A percentile compares a stretch with the other conserved stretches of the same genome.
These are phyloP conservation scores for Platycheirus albimanus DNA, from an alignment of 2,888 invertebrate genomes.

Conservation along the genomic window DNA sequence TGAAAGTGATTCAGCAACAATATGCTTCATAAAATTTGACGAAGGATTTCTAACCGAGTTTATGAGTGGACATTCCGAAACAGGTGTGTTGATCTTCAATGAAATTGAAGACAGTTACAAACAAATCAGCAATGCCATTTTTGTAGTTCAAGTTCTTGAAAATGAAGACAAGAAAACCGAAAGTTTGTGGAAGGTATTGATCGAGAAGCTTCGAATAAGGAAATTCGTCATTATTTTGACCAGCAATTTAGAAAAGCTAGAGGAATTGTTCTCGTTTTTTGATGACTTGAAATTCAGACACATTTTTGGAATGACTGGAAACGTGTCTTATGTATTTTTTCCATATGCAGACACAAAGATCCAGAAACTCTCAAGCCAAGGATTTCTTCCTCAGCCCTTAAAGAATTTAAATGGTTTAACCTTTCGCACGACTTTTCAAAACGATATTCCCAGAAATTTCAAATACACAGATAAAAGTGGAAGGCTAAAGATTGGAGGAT, in stretches of 20 bases:
- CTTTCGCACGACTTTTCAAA: not conserved
- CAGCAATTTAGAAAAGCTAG: not conserved
- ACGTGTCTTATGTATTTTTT: not conserved
- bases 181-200: not conserved
- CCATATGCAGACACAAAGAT: not conserved
- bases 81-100: not conserved
- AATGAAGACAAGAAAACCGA: no score
- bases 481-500: not conserved
- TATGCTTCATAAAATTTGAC: not conserved
- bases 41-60: not conserved
- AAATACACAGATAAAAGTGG: not conserved
- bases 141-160: not conserved
- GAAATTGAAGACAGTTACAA: not conserved
- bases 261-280: not conserved
- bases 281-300: not conserved
- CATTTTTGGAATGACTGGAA: not conserved
- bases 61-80: not conserved
- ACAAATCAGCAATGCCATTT: not conserved
- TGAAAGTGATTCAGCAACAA: not conserved
- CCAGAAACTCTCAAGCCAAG: not conserved
- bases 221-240: slow-evolving; percentile 2
- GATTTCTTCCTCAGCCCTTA: not conserved
- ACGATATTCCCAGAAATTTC: not conserved
- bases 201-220: not conserved
- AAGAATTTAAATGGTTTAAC: not conserved